Evolutionary conservation across 1,140 invertebrate species (phyloP), one percentile per base, ranked within the genome.

Genomic region (Ips typographus): DNA sequence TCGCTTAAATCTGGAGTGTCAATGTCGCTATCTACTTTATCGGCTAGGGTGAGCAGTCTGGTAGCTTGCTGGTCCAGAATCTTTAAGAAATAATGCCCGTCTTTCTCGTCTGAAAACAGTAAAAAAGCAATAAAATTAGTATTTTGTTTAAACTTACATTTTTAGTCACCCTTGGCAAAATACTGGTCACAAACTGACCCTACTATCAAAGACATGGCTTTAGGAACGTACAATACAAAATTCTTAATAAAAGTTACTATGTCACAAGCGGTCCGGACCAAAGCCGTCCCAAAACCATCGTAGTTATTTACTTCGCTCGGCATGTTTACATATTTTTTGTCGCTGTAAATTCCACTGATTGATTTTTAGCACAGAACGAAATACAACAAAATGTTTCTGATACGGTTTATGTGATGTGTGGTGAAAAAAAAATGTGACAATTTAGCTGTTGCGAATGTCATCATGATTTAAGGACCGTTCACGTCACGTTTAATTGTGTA

Each of bases 71-170:
- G 84, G 73, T 90, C 89, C 71, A 93, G 83, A 71, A 93, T 80
- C 82, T 88, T 82, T 57, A 89, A 78, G 80, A 93, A 95, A 80
- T 91, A 91, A 79, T 92, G 86, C 40, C 89, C 93, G 82, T 93
- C 88, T 70, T 86, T 87, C 66, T 76, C 73, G 65, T 60, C 72
- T 75, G 37, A 49, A 65, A 44, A 55, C 22, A 49, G 2, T 59
- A 1, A 59, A 38, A 8, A 42, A 59, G 44, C 44, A 49, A 49
- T 22, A 22, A 22, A 22, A 22, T 5, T 47, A n/a, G n/a, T 47
- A 47, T n/a, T 5, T 47, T 47, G 5, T 55, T 55, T 55, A 55
- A 40, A 42, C 8, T 40, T 40, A 8, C 37, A 5, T 55, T 55
- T 7, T 55, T 55, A n/a, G 36, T 41, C 8, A 1, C 6, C 37